A percentile compares a stretch with the other conserved stretches of the same genome.
Conservation (phyloP, 2,113 vertebrate species). For the Ammodytes dubius region DNA sequence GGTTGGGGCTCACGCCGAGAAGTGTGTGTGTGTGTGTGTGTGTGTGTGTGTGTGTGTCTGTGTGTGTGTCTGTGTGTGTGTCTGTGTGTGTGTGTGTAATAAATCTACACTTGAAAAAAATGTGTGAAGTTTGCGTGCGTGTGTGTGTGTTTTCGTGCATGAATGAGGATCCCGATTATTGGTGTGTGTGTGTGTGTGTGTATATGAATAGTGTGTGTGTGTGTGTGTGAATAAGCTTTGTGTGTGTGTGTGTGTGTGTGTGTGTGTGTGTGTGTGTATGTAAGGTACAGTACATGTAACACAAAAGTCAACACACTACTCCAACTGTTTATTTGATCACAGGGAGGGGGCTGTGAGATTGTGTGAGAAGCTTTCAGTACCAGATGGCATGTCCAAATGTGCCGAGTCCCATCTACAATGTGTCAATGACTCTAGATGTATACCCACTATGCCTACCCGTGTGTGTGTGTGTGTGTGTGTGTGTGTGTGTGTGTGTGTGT, state of each 20-base stretch:
- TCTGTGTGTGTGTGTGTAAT: constrained; percentile 20
- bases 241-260: constrained; percentile 20
- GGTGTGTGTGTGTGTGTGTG: constrained; percentile 16
- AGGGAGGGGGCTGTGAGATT: constrained; percentile 48
- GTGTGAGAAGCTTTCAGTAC: constrained; percentile 60
- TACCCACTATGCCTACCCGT: not conserved
- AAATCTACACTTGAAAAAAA: constrained; percentile 36
- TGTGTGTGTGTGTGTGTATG: constrained; percentile 1
- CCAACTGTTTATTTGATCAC: constrained; percentile 54
- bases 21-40: constrained; percentile 14
- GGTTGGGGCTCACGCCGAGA: constrained; percentile 54
- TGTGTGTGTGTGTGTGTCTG: constrained; percentile 21
- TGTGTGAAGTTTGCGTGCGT: constrained; percentile 36
- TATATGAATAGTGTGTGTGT: constrained; percentile 5
- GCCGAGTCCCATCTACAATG: constrained; percentile 57
- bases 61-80: constrained; percentile 44
- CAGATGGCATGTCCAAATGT: constrained; percentile 82
- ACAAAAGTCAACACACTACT: constrained; percentile 49
- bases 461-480: too few species aligned
- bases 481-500: too few species aligned
- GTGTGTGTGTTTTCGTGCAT: too few species aligned
- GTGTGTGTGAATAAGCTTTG: constrained; percentile 27
- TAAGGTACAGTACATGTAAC: constrained; percentile 41
- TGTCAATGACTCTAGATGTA: constrained; percentile 58
- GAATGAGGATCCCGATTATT: too few species aligned